These are phyloP conservation scores for Rynchops niger DNA, from an alignment of 2,113 vertebrate species.

Conservation along the genomic window DNA sequence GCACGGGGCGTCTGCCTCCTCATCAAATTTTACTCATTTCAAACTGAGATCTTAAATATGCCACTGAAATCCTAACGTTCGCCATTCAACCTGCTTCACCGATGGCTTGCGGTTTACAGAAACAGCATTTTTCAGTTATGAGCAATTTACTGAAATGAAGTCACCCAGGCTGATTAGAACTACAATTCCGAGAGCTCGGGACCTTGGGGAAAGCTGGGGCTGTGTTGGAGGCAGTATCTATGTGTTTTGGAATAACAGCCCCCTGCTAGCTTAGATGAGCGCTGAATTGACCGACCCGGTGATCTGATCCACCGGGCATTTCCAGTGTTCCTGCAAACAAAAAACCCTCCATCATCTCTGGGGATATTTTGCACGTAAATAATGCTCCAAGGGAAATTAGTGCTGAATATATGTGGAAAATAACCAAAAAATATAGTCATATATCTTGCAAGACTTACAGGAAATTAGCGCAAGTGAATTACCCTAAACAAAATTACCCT, in stretches of 20 bases:
- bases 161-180: background rate
- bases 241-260: background rate
- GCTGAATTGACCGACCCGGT: rapidly evolving
- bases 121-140: background rate
- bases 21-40: rapidly evolving
- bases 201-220: background rate
- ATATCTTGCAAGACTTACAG: constrained; percentile 28
- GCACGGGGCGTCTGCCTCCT: background rate
- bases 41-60: background rate
- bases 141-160: background rate
- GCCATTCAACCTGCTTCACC: background rate
- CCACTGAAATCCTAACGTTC: background rate
- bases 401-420: background rate
- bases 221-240: background rate
- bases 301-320: background rate
- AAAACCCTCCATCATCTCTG: background rate
- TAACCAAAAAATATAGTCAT: background rate
- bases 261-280: background rate
- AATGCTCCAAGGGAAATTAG: background rate
- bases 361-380: background rate
- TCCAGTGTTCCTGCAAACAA: background rate
- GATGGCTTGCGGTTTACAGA: background rate
- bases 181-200: background rate
- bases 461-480: constrained; percentile 46
- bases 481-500: constrained; percentile 35